phyloP scores from a whole-genome alignment of 2,113 vertebrate species.

The Bubo bubo region DNA sequence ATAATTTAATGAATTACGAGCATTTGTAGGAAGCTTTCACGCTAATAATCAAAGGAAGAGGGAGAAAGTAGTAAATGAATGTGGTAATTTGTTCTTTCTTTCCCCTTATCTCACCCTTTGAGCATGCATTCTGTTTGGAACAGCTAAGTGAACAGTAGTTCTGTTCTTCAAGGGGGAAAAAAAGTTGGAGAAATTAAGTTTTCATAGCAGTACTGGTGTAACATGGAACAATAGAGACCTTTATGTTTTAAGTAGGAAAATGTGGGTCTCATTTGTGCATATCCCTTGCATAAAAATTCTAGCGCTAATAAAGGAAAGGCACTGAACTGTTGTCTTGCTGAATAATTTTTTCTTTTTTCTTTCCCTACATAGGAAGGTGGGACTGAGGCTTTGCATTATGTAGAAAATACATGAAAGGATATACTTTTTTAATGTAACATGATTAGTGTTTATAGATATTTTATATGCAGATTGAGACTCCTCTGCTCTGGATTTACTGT shows the following conservation, averaged over 20 bases:
- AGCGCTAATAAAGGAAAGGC: slow-evolving; percentile 1
- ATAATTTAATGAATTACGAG: background rate
- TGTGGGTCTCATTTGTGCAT: slow-evolving; percentile 37
- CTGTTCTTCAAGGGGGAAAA: slow-evolving; percentile 43
- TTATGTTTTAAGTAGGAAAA: slow-evolving; percentile 62
- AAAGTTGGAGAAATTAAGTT: slow-evolving; percentile 55
- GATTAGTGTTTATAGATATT: background rate
- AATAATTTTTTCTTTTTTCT: background rate
- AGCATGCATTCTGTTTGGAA: slow-evolving; percentile 66
- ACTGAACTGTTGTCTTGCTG: background rate
- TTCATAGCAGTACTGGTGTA: slow-evolving; percentile 40
- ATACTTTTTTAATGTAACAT: background rate
- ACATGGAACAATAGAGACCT: slow-evolving; percentile 56
- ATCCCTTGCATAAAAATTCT: slow-evolving; percentile 51
- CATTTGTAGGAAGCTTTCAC: slow-evolving; percentile 26
- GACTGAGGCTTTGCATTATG: background rate
- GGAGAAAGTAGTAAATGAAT: slow-evolving; percentile 44
- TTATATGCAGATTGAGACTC: background rate
- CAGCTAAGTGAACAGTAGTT: slow-evolving; percentile 57
- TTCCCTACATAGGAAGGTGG: background rate
- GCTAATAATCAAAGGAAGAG: slow-evolving; percentile 25
- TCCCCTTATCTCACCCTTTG: slow-evolving; percentile 59
- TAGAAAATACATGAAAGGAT: background rate
- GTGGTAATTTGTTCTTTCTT: slow-evolving; percentile 56
- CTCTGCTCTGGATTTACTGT: background rate